Base-by-base conservation (phyloP, 2,113 vertebrate genomes). In the Panthera uncia region DNA sequence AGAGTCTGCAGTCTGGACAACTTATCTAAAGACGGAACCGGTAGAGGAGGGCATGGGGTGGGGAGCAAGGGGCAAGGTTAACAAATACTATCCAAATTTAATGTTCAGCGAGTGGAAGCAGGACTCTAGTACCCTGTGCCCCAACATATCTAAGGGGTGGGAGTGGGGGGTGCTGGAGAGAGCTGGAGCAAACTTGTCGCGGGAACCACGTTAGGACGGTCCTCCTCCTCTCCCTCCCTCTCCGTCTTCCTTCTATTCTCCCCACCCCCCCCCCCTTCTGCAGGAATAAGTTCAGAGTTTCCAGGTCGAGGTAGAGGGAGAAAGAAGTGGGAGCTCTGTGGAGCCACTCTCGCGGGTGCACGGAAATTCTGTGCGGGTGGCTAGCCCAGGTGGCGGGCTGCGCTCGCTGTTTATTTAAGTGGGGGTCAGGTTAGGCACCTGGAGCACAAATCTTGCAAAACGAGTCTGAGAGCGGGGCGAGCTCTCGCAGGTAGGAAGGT, bases 341-440 rank as follows among this genome's bases (percentile, higher is more conserved):
- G 73, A 84, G 61, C 12, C 78, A 50, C 79, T 16, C 4, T 2
- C 5, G 57, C 23, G 2, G 69, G 41, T 15, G 74, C 25, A 84
- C 29, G 66, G 55, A 52, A 63, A 69, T 74, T 81, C 86, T 36
- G 41, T 5, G 83, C 31, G 1, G 11, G 45, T 15, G 74, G 87
- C 68, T 91, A 12, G 18, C 31, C 68, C 3, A 1, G 38, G 7
- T 80, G 36, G 66, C 76, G 85, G 15, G 19, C 1, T 71, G 69
- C 36, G 48, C 79, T 82, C 14, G 88, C 86, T 95, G 94, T 95
- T 93, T 96, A 61, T 76, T 96, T 87, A 88, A 82, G 79, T 81
- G 90, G 83, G 94, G 96, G 87, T 97, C 98, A 94, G 94, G 87
- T 96, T 61, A 96, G 97, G 92, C 87, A 94, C 92, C 94, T 71